Conservation (phyloP, 37 sponge, comb jelly and placozoan genomes). For the Amphimedon queenslandica region DNA sequence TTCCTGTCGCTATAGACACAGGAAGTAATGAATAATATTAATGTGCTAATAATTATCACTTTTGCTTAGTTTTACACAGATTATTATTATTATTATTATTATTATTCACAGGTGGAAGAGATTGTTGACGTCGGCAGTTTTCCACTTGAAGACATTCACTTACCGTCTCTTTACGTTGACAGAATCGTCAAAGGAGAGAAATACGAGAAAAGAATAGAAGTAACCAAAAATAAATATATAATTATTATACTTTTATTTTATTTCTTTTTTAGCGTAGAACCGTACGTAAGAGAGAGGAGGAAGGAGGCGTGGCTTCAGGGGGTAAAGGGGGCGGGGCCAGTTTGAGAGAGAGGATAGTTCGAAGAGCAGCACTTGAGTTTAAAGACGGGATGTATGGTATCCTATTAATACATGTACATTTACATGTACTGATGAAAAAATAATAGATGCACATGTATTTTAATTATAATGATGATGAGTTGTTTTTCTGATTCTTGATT, state of each 20-base stretch:
- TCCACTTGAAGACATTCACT: conserved; percentile 79
- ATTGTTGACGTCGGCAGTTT: conserved; percentile 82
- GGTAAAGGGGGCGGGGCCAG: neutral
- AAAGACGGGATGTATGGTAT: conserved; percentile 95
- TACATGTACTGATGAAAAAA: too few relatives aligned
- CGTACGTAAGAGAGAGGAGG: conserved; percentile 11
- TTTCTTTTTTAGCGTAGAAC: conserved; percentile 19
- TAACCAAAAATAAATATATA: conserved; percentile 21
- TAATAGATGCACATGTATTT: too few relatives aligned
- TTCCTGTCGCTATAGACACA: too few relatives aligned
- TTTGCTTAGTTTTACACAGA: too few relatives aligned
- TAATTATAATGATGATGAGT: neutral
- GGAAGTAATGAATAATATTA: too few relatives aligned
- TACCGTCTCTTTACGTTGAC: conserved; percentile 87
- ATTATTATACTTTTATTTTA: too few relatives aligned
- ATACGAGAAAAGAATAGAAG: conserved; percentile 90
- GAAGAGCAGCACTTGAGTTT: conserved; percentile 92
- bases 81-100: too few relatives aligned
- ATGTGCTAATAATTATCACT: too few relatives aligned
- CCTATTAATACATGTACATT: conserved; percentile 8
- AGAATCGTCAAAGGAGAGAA: conserved; percentile 65
- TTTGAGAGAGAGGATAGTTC: conserved; percentile 72
- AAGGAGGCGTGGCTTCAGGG: neutral
- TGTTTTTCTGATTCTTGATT: neutral
- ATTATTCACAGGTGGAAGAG: conserved; percentile 87